Conservation (phyloP, 1,140 invertebrate species). For the Uloborus diversus region DNA sequence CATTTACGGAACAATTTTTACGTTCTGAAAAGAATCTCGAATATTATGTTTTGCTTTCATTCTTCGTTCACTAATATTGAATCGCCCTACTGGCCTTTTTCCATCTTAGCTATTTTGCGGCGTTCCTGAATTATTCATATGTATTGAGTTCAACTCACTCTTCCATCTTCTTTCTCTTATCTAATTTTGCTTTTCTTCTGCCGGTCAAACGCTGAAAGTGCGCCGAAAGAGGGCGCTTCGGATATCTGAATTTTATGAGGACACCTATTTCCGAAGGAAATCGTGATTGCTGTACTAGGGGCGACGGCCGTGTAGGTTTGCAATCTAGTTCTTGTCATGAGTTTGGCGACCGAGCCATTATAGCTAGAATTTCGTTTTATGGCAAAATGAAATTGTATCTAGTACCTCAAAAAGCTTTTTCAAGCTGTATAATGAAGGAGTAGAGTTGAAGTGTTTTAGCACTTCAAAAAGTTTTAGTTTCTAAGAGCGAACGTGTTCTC, state of each 20-base stretch:
- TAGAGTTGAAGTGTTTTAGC: too few relatives aligned
- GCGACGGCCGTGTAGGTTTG: not conserved
- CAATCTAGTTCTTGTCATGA: too few relatives aligned
- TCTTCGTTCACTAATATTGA: too few relatives aligned
- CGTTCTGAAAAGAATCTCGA: too few relatives aligned
- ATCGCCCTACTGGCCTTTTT: constrained; percentile 16
- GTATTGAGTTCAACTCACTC: constrained; percentile 11
- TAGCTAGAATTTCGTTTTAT: too few relatives aligned
- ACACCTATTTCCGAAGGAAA: constrained; percentile 33
- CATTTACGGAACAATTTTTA: too few relatives aligned
- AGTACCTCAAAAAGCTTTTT: too few relatives aligned
- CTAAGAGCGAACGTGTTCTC: too few relatives aligned
- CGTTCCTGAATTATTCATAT: constrained; percentile 23
- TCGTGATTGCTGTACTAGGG: not conserved
- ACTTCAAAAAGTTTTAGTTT: too few relatives aligned
- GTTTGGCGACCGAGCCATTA: not conserved
- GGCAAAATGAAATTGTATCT: too few relatives aligned
- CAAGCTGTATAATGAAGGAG: too few relatives aligned
- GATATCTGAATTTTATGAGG: constrained; percentile 16
- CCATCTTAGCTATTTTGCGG: not conserved
- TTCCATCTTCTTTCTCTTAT: not conserved
- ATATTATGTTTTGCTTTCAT: too few relatives aligned
- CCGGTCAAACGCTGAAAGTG: not conserved
- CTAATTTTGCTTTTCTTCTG: not conserved
- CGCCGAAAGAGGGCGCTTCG: not conserved